Evolutionary conservation across 2,113 vertebrate genomes (phyloP).

Genomic region (Pardalotus punctatus): DNA sequence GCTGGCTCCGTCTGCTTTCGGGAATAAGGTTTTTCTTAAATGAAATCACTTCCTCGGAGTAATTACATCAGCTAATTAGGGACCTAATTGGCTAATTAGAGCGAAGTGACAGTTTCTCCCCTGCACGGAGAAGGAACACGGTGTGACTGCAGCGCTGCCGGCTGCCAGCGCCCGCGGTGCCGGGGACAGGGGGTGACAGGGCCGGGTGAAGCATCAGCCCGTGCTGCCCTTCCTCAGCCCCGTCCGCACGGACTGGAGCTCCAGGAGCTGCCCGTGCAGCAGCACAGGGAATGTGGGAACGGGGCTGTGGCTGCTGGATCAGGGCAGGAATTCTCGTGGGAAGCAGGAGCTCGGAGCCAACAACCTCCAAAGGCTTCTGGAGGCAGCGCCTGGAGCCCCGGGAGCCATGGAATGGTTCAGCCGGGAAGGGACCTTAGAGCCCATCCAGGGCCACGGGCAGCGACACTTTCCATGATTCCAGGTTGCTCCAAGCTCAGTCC

Average conservation of each 20-base stretch:
- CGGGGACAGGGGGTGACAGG: background rate
- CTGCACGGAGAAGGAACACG: background rate
- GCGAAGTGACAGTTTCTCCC: background rate
- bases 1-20: background rate
- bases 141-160: background rate
- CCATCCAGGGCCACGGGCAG: background rate
- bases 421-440: background rate
- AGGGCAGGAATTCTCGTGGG: fast-evolving
- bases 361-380: fast-evolving
- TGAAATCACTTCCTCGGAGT: background rate
- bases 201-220: background rate
- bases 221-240: background rate
- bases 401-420: background rate
- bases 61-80: background rate
- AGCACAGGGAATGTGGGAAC: fast-evolving
- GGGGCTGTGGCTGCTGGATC: fast-evolving
- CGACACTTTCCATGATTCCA: background rate
- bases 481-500: background rate
- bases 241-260: fast-evolving
- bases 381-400: fast-evolving
- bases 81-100: conserved; percentile 4
- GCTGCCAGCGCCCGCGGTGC: fast-evolving
- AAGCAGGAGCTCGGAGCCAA: fast-evolving
- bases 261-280: background rate
- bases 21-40: background rate